phyloP scores from a whole-genome alignment of 2,888 invertebrate species.

The Dryobotodes eremita region DNA sequence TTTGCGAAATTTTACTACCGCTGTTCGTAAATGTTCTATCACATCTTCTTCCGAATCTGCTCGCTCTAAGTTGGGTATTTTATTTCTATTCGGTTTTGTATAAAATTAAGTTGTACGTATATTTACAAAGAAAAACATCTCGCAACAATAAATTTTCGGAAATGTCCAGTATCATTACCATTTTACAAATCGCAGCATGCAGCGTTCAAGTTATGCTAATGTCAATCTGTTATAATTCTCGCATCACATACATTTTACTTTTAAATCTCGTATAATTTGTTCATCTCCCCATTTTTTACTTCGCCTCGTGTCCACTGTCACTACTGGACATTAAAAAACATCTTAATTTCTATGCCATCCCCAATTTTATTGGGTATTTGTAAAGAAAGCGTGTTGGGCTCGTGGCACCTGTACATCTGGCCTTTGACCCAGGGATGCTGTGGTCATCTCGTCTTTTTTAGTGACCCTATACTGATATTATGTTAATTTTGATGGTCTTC shows the following conservation, averaged over 20 bases:
- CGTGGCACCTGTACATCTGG: constrained; percentile 64
- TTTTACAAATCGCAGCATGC: constrained; percentile 59
- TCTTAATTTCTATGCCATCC: constrained; percentile 68
- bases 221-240: constrained; percentile 54
- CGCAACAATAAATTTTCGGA: constrained; percentile 44
- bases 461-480: constrained; percentile 61
- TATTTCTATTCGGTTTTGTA: constrained; percentile 18
- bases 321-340: constrained; percentile 69
- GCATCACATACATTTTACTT: constrained; percentile 65
- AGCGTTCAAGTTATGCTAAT: constrained; percentile 66
- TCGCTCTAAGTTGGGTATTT: not conserved
- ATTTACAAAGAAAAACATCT: constrained; percentile 40
- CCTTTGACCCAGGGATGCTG: constrained; percentile 70
- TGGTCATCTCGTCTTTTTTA: constrained; percentile 65
- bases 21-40: constrained; percentile 29
- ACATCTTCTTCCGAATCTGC: constrained; percentile 3
- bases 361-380: constrained; percentile 64
- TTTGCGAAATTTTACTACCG: constrained; percentile 35
- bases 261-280: constrained; percentile 62
- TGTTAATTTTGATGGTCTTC: constrained; percentile 62
- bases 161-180: constrained; percentile 55
- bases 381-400: constrained; percentile 70
- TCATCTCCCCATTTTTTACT: constrained; percentile 68
- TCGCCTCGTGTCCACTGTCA: constrained; percentile 68
- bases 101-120: constrained; percentile 30